Percentiles rank a stretch among this genome's conserved stretches.
Conservation (phyloP, 2,888 invertebrate species). For the Eledone cirrhosa region DNA sequence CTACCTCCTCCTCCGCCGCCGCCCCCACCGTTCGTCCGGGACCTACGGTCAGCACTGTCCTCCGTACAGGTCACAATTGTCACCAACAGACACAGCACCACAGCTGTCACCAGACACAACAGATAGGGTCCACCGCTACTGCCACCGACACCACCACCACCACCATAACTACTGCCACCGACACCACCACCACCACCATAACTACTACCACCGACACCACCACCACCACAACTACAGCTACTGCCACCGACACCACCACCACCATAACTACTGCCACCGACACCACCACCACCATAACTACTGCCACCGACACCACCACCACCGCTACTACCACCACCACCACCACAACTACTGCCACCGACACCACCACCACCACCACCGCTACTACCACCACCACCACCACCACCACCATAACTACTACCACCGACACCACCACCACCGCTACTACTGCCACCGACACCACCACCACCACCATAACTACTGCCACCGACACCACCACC, state of each 20-base stretch:
- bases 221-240: not conserved
- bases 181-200: not conserved
- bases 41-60: not conserved
- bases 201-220: not conserved
- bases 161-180: not conserved
- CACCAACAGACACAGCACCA: constrained; percentile 8
- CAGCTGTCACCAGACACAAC: not conserved
- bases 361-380: not conserved
- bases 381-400: not conserved
- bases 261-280: not conserved
- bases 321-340: no score
- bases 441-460: not conserved
- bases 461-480: not conserved
- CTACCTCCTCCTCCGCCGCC: not conserved
- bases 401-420: not conserved
- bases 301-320: not conserved
- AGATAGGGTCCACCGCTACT: constrained; percentile 2
- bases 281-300: not conserved
- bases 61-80: constrained; percentile 4
- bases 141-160: not conserved
- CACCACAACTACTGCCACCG: no score
- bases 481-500: not conserved
- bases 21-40: not conserved
- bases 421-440: no score
- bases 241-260: not conserved